Evolutionary conservation across 2,888 invertebrate species (phyloP).

Genomic region (Heliconius aoede): DNA sequence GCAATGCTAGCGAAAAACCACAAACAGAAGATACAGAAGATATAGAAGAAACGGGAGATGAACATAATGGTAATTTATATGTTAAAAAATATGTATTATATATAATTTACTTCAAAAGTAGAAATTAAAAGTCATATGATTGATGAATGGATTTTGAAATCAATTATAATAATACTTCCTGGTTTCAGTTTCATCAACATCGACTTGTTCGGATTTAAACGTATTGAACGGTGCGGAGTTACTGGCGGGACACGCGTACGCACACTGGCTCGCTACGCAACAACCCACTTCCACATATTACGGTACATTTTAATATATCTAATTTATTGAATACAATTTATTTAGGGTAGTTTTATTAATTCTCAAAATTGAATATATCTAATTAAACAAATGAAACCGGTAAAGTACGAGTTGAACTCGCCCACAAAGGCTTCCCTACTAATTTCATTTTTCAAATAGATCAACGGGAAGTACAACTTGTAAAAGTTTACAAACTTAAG

Average conservation of each 20-base stretch:
- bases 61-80: constrained; percentile 73
- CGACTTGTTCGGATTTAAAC: constrained; percentile 70
- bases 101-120: background rate
- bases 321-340: background rate
- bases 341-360: background rate
- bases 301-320: constrained; percentile 55
- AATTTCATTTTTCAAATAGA: too few relatives aligned
- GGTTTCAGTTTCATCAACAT: constrained; percentile 71
- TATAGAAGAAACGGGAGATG: constrained; percentile 72
- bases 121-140: background rate
- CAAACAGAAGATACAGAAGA: constrained; percentile 55
- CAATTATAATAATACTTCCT: constrained; percentile 3
- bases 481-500: too few relatives aligned
- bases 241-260: constrained; percentile 77
- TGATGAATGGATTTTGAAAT: too few relatives aligned
- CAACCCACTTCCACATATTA: constrained; percentile 71
- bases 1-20: constrained; percentile 52
- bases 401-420: too few relatives aligned
- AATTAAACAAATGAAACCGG: background rate
- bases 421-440: too few relatives aligned
- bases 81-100: background rate
- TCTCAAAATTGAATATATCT: background rate
- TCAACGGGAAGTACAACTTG: too few relatives aligned
- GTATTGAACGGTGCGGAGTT: constrained; percentile 71
- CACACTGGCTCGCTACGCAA: constrained; percentile 78